phyloP scores from a whole-genome alignment of 2,888 invertebrate genomes.

The Brachycybe producta region DNA sequence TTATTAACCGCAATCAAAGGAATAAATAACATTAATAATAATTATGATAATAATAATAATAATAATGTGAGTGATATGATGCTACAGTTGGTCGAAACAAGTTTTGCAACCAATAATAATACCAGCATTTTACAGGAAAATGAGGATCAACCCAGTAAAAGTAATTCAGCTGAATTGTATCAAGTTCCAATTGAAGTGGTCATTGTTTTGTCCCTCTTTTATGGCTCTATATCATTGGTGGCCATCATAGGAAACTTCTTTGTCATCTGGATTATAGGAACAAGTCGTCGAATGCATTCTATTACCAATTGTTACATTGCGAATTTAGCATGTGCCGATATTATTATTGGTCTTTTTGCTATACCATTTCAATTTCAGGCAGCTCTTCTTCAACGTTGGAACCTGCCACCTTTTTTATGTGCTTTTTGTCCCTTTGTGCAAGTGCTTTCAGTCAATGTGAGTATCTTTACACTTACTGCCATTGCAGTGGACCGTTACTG shows the following conservation, averaged over 20 bases:
- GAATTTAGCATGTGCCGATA: conserved; percentile 64
- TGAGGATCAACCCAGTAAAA: too few relatives aligned
- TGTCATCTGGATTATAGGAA: conserved; percentile 73
- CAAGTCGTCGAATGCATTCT: conserved; percentile 59
- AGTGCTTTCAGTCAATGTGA: conserved; percentile 72
- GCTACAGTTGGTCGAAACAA: too few relatives aligned
- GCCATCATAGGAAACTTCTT: conserved; percentile 69
- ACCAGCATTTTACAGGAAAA: too few relatives aligned
- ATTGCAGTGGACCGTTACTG: conserved; percentile 71
- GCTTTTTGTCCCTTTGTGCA: conserved; percentile 74
- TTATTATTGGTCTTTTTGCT: conserved; percentile 69
- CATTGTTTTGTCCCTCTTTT: conserved; percentile 58
- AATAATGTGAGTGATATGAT: too few relatives aligned
- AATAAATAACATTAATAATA: too few relatives aligned
- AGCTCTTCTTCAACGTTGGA: conserved; percentile 72
- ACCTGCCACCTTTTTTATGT: conserved; percentile 73
- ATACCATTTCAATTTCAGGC: conserved; percentile 85
- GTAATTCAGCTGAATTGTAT: conserved; percentile 47
- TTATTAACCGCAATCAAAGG: too few relatives aligned
- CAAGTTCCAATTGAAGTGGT: conserved; percentile 61
- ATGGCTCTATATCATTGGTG: conserved; percentile 65
- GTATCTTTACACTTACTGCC: conserved; percentile 72
- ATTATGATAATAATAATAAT: too few relatives aligned
- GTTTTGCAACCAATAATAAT: too few relatives aligned
- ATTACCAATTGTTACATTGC: conserved; percentile 74